Conservation (phyloP, 2,797 vertebrate species). For the Labeo calbasu region DNA sequence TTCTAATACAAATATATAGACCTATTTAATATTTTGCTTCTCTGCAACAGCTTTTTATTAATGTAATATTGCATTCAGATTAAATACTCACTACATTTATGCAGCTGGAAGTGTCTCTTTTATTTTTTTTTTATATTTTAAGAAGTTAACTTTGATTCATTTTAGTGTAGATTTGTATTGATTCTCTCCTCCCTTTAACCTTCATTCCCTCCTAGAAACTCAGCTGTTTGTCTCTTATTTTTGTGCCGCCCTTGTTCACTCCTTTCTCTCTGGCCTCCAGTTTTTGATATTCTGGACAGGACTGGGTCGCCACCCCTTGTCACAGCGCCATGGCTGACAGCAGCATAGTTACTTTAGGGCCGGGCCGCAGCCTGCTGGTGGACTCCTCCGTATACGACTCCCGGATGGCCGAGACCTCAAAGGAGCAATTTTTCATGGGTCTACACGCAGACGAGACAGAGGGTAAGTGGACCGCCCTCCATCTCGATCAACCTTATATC, state of each 20-base stretch:
- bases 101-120: no score
- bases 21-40: background rate
- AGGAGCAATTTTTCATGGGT: conserved; percentile 80
- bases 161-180: background rate
- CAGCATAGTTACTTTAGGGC: conserved; percentile 81
- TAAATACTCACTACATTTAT: background rate
- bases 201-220: background rate
- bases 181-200: background rate
- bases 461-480: conserved; percentile 76
- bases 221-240: conserved; percentile 18
- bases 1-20: background rate
- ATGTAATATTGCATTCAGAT: background rate
- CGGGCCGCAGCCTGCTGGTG: conserved; percentile 84
- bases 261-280: conserved; percentile 43
- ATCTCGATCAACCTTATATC: conserved; percentile 7
- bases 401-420: conserved; percentile 86
- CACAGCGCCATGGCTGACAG: conserved; percentile 85
- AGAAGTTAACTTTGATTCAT: background rate
- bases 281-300: conserved; percentile 66
- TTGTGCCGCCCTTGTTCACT: conserved; percentile 34
- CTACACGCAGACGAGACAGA: conserved; percentile 77
- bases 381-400: conserved; percentile 92
- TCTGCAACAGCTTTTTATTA: background rate
- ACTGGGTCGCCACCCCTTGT: conserved; percentile 64
- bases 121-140: background rate